Evolutionary conservation across 2,888 invertebrate genomes (phyloP).

Genomic region (Petrolisthes cinctipes): DNA sequence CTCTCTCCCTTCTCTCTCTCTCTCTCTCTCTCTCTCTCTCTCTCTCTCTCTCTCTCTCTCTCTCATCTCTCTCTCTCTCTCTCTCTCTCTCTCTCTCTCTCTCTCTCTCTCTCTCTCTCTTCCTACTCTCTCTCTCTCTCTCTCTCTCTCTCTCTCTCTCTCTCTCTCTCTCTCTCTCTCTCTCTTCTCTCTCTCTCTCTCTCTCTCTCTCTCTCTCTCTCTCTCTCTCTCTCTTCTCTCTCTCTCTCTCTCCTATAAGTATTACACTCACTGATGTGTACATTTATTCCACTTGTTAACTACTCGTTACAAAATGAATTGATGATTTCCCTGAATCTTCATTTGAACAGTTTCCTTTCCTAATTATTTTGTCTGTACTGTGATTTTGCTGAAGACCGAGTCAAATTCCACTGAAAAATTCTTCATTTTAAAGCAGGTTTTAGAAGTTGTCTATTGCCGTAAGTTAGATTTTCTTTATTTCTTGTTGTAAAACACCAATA

Average conservation of each 20-base stretch:
- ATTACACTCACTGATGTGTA: no score
- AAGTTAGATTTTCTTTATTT: no score
- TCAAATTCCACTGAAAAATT: no score
- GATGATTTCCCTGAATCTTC: no score
- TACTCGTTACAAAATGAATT: no score
- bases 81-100: background rate
- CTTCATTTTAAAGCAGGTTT: no score
- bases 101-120: slow-evolving; percentile 5
- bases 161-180: background rate
- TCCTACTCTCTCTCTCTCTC: slow-evolving; percentile 9
- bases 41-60: slow-evolving; percentile 12
- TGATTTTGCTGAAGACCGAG: no score
- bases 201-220: background rate
- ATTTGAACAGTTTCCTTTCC: no score
- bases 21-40: slow-evolving; percentile 16
- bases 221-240: background rate
- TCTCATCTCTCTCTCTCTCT: background rate
- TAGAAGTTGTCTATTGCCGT: no score
- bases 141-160: slow-evolving; percentile 13
- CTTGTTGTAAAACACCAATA: no score
- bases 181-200: background rate
- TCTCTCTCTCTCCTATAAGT: background rate
- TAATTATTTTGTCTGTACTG: no score
- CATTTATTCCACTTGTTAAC: background rate
- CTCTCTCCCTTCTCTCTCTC: background rate